Percentiles rank a stretch among this genome's conserved stretches.
Conservation (phyloP, 2,888 invertebrate genomes). For the Eucriotettix oculatus region DNA sequence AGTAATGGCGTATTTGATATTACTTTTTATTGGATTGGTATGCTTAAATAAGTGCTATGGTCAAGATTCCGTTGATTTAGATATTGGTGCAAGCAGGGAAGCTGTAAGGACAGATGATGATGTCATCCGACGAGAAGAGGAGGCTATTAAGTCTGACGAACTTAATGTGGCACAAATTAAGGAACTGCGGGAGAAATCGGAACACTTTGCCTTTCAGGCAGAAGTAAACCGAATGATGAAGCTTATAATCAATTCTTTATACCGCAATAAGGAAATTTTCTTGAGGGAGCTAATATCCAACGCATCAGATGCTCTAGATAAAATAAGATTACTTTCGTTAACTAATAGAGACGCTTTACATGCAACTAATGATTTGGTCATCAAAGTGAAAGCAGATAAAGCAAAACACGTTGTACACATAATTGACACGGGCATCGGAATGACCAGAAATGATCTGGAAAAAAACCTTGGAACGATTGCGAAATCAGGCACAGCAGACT, state of each 20-base stretch:
- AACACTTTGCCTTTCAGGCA: not conserved
- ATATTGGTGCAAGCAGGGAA: not conserved
- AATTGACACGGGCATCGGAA: constrained; percentile 93
- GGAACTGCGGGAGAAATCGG: not conserved
- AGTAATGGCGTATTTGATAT: no score
- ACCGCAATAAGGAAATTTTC: not conserved
- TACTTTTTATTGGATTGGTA: no score
- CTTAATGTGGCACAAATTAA: not conserved
- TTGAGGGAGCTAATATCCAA: not conserved
- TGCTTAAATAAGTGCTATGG: no score
- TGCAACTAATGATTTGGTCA: constrained; percentile 7
- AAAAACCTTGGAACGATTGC: constrained; percentile 97
- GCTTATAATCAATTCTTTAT: not conserved
- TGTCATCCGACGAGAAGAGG: not conserved
- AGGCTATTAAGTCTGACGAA: not conserved
- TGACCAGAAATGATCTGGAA: constrained; percentile 86
- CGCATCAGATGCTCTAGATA: not conserved
- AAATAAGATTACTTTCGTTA: not conserved
- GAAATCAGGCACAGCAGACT: constrained; percentile 93
- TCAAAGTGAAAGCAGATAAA: constrained; percentile 54
- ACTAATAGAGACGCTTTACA: not conserved
- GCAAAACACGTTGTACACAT: constrained; percentile 83
- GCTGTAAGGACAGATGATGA: not conserved
- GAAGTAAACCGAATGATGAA: not conserved
- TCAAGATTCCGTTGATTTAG: not conserved